Percentiles rank a stretch among this genome's conserved stretches.
These are phyloP conservation scores for Dimorphilus gyrociliatus DNA, from an alignment of 2,888 invertebrate genomes.

Conservation along the genomic window DNA sequence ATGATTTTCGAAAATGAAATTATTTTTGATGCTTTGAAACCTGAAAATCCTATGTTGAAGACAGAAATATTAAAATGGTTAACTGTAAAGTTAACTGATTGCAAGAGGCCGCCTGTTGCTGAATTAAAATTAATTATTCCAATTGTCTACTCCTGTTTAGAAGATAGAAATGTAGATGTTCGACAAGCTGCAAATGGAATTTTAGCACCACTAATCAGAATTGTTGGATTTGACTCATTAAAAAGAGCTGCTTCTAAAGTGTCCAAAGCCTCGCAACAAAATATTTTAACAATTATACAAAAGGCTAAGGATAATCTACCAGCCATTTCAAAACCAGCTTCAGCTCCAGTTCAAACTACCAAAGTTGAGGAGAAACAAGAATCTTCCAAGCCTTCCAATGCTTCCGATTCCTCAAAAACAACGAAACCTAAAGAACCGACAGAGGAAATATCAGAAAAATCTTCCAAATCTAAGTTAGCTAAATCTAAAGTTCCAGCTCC, in stretches of 20 bases:
- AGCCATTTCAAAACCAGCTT: constrained; percentile 43
- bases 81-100: constrained; percentile 54
- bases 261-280: constrained; percentile 40
- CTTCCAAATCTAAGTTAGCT: no score
- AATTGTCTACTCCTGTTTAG: constrained; percentile 60
- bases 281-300: constrained; percentile 59
- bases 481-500: constrained; percentile 9
- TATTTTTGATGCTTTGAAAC: constrained; percentile 64
- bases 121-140: constrained; percentile 63
- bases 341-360: constrained; percentile 6
- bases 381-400: no score
- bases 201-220: constrained; percentile 77
- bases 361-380: no score
- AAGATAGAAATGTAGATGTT: constrained; percentile 78
- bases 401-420: no score
- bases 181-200: constrained; percentile 76
- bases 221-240: constrained; percentile 66
- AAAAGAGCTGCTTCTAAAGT: constrained; percentile 54
- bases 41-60: constrained; percentile 63
- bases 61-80: constrained; percentile 66
- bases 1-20: constrained; percentile 75
- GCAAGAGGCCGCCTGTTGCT: constrained; percentile 41
- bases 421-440: no score
- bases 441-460: no score
- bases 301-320: constrained; percentile 70